Evolutionary conservation across 1,140 invertebrate genomes (phyloP), one percentile per base, ranked within the genome.

Genomic region (Bombus affinis): DNA sequence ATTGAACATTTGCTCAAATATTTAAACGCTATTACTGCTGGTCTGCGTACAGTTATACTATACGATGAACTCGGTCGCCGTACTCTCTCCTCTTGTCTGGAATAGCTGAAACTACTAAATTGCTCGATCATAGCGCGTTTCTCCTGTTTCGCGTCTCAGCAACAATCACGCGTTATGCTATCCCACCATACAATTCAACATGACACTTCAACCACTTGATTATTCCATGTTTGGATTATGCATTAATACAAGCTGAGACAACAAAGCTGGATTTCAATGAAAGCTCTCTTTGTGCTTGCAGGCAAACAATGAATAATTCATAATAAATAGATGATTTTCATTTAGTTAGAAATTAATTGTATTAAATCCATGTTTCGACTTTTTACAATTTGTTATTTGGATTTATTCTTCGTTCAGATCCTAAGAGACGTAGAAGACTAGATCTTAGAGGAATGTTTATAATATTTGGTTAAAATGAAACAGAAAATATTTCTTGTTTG

Each of bases 1-100:
- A 94, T 94, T 94, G 92, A 93, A 94, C 93, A 93, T 93, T 91
- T 90, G 89, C 90, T 93, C 91, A 93, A 93, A 93, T 93, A 93
- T 93, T 93, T 93, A 93, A 93, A 92, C 88, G 92, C 91, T 94
- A 93, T 93, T 92, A 93, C 92, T 81, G 82, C 66, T 47, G 80
- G 72, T 90, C 71, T 75, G 77, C 86, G 82, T 92, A 91, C 86
- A 89, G 90, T 92, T 92, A 81, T 88, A 90, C 83, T 81, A 83
- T 65, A 74, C 57, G 75, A 42, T 83, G 88, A 86, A 81, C 68
- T 86, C 88, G 80, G 53, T 77, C 72, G 86, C 83, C n/a, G 37
- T 76, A 66, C 86, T 87, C 13, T 39, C 18, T 37, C 57, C 74
- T 66, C 70, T 83, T 44, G 53, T 74, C 76, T 75, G 28, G 62